Base-by-base conservation (phyloP, 2,797 vertebrate species). In the Rallus crepitans region DNA sequence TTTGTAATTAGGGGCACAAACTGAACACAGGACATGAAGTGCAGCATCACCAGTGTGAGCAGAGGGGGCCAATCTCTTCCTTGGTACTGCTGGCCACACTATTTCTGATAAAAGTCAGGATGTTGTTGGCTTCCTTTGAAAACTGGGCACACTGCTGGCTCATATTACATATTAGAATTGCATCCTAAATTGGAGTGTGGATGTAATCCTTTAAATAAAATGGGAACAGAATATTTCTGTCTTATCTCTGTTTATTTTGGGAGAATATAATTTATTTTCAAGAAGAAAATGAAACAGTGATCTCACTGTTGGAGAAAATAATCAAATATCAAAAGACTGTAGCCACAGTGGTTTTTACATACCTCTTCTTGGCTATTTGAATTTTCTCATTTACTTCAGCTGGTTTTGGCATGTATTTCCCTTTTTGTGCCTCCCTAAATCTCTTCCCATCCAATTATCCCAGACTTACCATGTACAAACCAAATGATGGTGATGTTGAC, bases 351-450 rank as follows among this genome's bases (percentile, higher is more conserved):
- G 21, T 73, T 78, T 86, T 65, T 39, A 11, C 5, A 4, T 48
- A 37, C 20, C 7, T 5, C 1, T 72, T 48, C 33, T 69, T 82
- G 21, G 2, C 5, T 71, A 7, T 33, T 60, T 37, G 27, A 52
- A 52, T 87, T 50, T 72, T 4, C 6, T 2, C 4, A 48, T 53
- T 90, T 0, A 0, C 25, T 88, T n/a, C 12, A 25, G 19, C 24
- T 85, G 14, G 0, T 63, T 85, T 27, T 80, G 6, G 37, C 0
- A 0, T 30, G 17, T 7, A 5, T 40, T 82, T 82, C 8, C 7
- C 37, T 78, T 80, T 63, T 47, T 65, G 2, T 63, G 4, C 6
- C 11, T 70, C 15, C n/a, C 85, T 73, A 60, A 52, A 68, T 85
- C 24, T 91, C 37, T 18, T 78, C 31, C 23, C 2, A 6, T 55